Base-by-base conservation (phyloP, 2,113 vertebrate genomes). In the Phaetusa simplex region DNA sequence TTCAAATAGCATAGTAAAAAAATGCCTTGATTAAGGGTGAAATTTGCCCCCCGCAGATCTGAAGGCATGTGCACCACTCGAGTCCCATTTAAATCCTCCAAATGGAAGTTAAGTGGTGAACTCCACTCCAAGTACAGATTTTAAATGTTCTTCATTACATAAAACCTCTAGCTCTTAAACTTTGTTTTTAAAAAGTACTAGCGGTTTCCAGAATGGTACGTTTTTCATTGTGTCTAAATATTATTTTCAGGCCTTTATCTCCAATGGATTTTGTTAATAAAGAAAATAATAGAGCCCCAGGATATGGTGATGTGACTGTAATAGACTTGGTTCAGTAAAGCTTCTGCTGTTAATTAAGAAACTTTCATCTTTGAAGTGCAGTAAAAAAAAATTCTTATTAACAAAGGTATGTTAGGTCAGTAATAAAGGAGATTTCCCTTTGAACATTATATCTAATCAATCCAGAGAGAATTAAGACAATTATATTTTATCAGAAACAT, bases 291-390 rank as follows among this genome's bases (percentile, higher is more conserved):
- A 97, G 67, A 93, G 78, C 97, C 89, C 95, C 73, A 95, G 97
- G 97, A 98, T 98, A 95, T 45, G 36, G 59, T 97, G 96, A 96
- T 97, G 74, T 95, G 92, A 95, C 55, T 94, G 96, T 96, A 98
- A 97, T 95, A 97, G 93, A 93, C 89, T 97, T 97, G 83, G 89
- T 98, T 97, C 94, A 92, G 97, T 96, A 97, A 97, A 98, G 81
- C 92, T 97, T 97, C 92, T 97, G 91, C 62, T 97, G 93, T 98
- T 98, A 98, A 98, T 98, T 98, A 98, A 97, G 97, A 97, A 98
- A 98, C 96, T 98, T 98, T 97, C 95, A 93, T 97, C 96, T 98
- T 96, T 98, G 97, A 98, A 98, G 95, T 94, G 82, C 42, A 97
- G 73, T 94, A 91, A 72, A 95, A 95, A 65, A 97, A 88, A 10